Evolutionary conservation across 2,888 invertebrate species (phyloP).

Genomic region (Parasteatoda lunata): DNA sequence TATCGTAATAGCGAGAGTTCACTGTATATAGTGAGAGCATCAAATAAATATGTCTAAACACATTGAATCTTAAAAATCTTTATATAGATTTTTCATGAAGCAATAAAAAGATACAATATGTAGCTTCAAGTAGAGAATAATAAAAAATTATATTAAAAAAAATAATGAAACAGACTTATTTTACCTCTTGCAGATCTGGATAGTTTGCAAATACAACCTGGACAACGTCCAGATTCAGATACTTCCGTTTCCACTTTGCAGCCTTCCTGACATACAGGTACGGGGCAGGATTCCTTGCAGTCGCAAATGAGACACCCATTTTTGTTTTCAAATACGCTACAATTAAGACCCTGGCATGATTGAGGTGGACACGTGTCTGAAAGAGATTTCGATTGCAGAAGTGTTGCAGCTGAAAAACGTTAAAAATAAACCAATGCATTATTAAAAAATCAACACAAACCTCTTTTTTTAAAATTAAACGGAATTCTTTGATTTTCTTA

Average conservation of each 20-base stretch:
- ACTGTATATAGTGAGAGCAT: too few relatives aligned
- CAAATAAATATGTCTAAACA: too few relatives aligned
- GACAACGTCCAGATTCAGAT: slow-evolving; percentile 45
- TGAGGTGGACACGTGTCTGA: slow-evolving; percentile 20
- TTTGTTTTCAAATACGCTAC: slow-evolving; percentile 34
- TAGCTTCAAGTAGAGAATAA: too few relatives aligned
- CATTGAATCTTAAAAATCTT: too few relatives aligned
- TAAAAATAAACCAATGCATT: background rate
- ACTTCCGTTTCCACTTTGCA: slow-evolving; percentile 45
- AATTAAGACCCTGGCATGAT: slow-evolving; percentile 53
- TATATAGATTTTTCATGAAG: too few relatives aligned
- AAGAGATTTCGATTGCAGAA: slow-evolving; percentile 34
- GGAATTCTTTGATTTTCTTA: too few relatives aligned
- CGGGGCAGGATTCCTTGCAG: slow-evolving; percentile 43
- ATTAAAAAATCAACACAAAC: too few relatives aligned
- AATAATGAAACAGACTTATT: too few relatives aligned
- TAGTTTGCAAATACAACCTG: slow-evolving; percentile 57
- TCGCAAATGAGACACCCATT: slow-evolving; percentile 39
- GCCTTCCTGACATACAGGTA: slow-evolving; percentile 52
- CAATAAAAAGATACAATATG: too few relatives aligned
- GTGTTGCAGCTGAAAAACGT: slow-evolving; percentile 29
- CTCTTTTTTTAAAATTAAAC: too few relatives aligned
- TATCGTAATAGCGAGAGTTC: too few relatives aligned
- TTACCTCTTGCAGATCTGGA: slow-evolving; percentile 59
- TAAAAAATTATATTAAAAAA: too few relatives aligned